phyloP scores from a whole-genome alignment of 1,140 invertebrate genomes.

The Adelges cooleyi region DNA sequence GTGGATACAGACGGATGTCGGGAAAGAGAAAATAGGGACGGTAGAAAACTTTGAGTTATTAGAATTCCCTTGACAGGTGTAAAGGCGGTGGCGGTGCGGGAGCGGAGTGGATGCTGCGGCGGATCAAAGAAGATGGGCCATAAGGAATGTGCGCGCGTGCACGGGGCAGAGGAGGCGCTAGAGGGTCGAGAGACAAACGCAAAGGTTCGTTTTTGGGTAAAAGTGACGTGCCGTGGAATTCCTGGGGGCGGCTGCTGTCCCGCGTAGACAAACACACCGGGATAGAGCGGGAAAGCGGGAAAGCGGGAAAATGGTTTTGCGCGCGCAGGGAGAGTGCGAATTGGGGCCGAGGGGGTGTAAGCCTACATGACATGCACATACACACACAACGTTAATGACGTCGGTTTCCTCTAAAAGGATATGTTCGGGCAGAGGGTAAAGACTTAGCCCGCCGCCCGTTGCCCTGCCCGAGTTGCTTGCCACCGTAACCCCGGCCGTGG shows the following conservation, averaged over 20 bases:
- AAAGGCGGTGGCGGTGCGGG: not conserved
- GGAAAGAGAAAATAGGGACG: too few species aligned
- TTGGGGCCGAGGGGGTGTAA: not conserved
- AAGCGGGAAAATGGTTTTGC: too few species aligned
- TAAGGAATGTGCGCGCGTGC: not conserved
- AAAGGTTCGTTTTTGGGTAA: conserved; percentile 7
- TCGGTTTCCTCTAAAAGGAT: conserved; percentile 10
- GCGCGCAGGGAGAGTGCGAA: too few species aligned
- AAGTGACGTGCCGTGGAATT: conserved; percentile 24
- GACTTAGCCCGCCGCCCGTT: not conserved
- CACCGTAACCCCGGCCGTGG: not conserved
- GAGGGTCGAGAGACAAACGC: not conserved
- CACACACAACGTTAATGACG: conserved; percentile 10
- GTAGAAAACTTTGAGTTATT: conserved; percentile 25
- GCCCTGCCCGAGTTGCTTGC: too few species aligned
- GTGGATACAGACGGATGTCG: not conserved
- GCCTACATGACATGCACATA: not conserved
- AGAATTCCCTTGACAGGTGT: conserved; percentile 28
- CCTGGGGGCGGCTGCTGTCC: not conserved
- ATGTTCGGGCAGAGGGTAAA: not conserved
- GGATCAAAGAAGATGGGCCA: not conserved
- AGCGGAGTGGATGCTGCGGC: not conserved
- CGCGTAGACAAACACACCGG: conserved; percentile 9
- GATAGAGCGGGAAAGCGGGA: not conserved
- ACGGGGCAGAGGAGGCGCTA: not conserved